Base-by-base conservation (phyloP, 1,140 invertebrate species). In the Cydia pomonella region DNA sequence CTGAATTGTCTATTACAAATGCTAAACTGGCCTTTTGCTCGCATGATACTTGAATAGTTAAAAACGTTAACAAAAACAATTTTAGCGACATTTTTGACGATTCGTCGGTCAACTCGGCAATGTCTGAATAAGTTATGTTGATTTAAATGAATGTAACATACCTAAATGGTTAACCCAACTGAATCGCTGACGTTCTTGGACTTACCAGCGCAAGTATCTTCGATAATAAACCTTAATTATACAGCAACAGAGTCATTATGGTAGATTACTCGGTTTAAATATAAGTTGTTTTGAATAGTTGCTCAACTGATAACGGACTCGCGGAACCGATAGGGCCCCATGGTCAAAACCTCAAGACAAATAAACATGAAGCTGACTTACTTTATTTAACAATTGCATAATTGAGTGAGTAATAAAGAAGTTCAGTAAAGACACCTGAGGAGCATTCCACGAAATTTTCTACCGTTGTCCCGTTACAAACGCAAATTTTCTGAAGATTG, bases 1-100 rank as follows among this genome's bases (percentile, higher is more conserved):
- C 50, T 53, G 50, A 53, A 53, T 53, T 53, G 50, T 53, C 50
- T 53, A 53, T 53, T 7, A 53, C n/a, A 9, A 53, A 53, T n/a
- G 50, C 50, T 21, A 53, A 21, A 53, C n/a, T 53, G 0, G 50
- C 16, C 13, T 44, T 44, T 18, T 53, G 50, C 50, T 53, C 50
- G 6, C 50, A 53, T 13, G n/a, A 7, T 2, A 53, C 6, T 18
- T 7, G 50, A 53, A 18, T 18, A 18, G 16, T 53, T 21, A 53
- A 53, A 18, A 53, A 53, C 10, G 16, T 53, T 18, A 53, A 53
- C n/a, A 53, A 53, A 7, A 53, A 53, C 6, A 53, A 18, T n/a
- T 53, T 53, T 18, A n/a, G 50, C n/a, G 12, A 53, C 50, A 53
- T 53, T 6, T 53, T 53, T 18, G 4, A 53, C 16, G 12, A 53